Conservation (phyloP, 2,888 invertebrate genomes). For the Aporophyla lueneburgensis region DNA sequence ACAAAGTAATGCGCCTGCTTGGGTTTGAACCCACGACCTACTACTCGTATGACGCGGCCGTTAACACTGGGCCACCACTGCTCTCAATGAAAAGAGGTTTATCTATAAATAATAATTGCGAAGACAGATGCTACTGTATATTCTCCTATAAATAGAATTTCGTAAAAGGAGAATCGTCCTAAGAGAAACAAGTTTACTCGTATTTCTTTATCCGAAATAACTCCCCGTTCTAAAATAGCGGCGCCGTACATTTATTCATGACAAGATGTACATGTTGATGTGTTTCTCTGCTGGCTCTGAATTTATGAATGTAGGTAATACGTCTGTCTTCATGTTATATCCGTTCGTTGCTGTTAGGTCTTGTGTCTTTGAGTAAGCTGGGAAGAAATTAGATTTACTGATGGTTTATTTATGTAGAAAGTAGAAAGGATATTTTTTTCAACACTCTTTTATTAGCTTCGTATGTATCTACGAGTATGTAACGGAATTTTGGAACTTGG, state of each 20-base stretch:
- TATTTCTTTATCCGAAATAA: slow-evolving; percentile 19
- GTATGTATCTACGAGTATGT: no score
- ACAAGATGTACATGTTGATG: background rate
- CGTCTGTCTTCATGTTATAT: slow-evolving; percentile 9
- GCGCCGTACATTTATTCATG: slow-evolving; percentile 47
- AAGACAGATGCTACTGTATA: background rate
- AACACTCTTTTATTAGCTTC: no score
- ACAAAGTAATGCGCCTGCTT: no score
- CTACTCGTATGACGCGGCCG: no score
- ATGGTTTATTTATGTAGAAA: background rate
- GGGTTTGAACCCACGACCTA: no score
- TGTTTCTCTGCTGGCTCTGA: background rate
- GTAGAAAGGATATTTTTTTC: no score
- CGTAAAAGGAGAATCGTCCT: background rate
- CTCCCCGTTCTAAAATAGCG: slow-evolving; percentile 13
- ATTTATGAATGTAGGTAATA: slow-evolving; percentile 22
- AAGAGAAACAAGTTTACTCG: background rate
- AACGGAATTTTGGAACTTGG: no score
- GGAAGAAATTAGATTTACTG: slow-evolving; percentile 9
- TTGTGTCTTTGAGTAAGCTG: background rate
- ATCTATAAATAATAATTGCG: background rate
- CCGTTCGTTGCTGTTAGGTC: slow-evolving; percentile 2
- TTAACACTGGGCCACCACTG: no score
- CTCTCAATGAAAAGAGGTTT: no score
- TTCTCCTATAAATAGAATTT: background rate